phyloP scores from a whole-genome alignment of 2,888 invertebrate genomes.

The Eubasilissa splendida region DNA sequence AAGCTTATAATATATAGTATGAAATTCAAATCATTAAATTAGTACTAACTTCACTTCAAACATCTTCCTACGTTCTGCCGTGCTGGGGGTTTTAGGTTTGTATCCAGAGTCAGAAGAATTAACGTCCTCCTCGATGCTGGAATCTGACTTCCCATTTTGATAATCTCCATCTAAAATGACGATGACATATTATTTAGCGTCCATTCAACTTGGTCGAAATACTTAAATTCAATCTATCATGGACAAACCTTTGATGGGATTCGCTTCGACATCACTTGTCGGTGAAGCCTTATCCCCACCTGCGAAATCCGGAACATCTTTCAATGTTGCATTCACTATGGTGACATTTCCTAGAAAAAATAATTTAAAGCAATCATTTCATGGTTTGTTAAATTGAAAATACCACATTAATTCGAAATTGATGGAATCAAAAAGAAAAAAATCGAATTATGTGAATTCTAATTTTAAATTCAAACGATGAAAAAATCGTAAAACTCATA shows the following conservation, averaged over 20 bases:
- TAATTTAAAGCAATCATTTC: neutral
- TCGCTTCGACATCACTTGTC: constrained; percentile 70
- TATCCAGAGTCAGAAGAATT: constrained; percentile 78
- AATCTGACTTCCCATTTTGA: constrained; percentile 76
- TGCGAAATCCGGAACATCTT: constrained; percentile 37
- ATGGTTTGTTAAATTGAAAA: no score
- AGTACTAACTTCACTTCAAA: constrained; percentile 69
- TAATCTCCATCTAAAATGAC: constrained; percentile 52
- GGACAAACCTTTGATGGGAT: constrained; percentile 65
- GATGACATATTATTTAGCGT: neutral
- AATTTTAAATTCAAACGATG: no score
- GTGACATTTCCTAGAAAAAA: constrained; percentile 32
- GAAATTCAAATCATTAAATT: neutral
- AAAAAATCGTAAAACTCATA: no score
- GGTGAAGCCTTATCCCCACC: constrained; percentile 68
- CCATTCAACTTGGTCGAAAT: no score
- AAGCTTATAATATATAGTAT: neutral
- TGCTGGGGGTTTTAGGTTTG: constrained; percentile 82
- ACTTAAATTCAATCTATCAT: neutral
- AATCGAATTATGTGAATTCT: neutral
- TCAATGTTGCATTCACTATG: constrained; percentile 32
- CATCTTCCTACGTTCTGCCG: constrained; percentile 85
- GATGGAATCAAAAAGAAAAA: neutral
- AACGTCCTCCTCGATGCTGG: constrained; percentile 76
- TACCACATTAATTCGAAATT: neutral